Base-by-base conservation (phyloP, 2,113 vertebrate genomes). In the Rhizomys pruinosus region DNA sequence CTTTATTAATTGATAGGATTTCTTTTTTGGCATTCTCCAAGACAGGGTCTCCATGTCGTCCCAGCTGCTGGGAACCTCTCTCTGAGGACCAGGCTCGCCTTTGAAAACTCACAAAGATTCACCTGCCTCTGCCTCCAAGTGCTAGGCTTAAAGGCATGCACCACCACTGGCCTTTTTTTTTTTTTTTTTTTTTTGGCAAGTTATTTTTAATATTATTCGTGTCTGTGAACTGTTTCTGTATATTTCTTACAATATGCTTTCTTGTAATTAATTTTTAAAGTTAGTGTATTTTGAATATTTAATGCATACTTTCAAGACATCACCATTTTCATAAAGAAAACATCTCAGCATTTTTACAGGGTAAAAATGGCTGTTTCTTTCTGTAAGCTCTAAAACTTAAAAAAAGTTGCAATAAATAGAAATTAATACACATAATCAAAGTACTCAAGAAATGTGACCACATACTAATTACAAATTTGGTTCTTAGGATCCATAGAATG, bases 251-350 rank as follows among this genome's bases (percentile, higher is more conserved):
- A n/a, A 7, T 57, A 25, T 11, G 22, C 52, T 74, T 84, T 7
- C 7, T 66, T 25, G 71, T 32, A 25, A 39, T 63, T 8, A 47
- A 69, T 55, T 63, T 52, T 84, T 84, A 69, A 84, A 88, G 23
- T 77, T 11, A 55, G 23, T 63, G 87, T 91, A 34, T 61, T 57
- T 10, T 34, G 37, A 66, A 27, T 66, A 57, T 77, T 39, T 77
- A 73, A 29, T 85, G 64, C 19, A 52, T 80, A 15, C 8, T 20
- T 80, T 64, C 34, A 42, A 79, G n/a, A 1, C 66, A 19, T 73
- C 25, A 66, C 15, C 7, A 80, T 64, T 89, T 92, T 73, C 23
- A n/a, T 84, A 29, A 82, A 78, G 52, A 92, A 84, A 84, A 64
- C 39, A 1, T 37, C 7, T 84, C 74, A 32, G 47, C 42, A 63